Evolutionary conservation across 2,113 vertebrate genomes (phyloP).

Genomic region (Phylloscopus trochiloides): DNA sequence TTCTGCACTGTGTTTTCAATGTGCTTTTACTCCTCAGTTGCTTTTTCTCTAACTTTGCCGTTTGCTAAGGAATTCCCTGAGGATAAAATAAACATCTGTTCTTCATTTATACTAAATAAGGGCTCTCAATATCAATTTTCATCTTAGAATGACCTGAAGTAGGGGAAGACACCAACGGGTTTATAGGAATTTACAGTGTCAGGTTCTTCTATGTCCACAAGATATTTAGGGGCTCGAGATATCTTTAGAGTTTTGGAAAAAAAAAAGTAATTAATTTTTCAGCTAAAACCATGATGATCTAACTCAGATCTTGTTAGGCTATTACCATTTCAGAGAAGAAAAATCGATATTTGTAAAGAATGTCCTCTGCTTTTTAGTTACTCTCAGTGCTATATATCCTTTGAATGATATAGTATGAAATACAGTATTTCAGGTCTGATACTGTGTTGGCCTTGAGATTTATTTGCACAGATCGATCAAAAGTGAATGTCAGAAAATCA

Average conservation of each 20-base stretch:
- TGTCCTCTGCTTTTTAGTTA: background rate
- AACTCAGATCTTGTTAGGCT: background rate
- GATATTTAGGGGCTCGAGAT: background rate
- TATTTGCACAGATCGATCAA: constrained; percentile 8
- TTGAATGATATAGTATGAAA: background rate
- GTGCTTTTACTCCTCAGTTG: background rate
- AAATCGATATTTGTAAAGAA: background rate
- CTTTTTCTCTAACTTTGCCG: background rate
- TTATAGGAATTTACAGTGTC: background rate
- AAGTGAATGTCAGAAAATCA: constrained; percentile 25
- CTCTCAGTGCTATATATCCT: background rate
- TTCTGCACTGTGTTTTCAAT: background rate
- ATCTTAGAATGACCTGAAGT: background rate
- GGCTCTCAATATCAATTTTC: background rate
- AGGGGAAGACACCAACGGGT: background rate
- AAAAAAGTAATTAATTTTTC: background rate
- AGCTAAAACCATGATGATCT: background rate
- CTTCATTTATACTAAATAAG: background rate
- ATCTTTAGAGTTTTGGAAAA: background rate
- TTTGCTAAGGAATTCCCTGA: background rate
- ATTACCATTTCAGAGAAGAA: background rate
- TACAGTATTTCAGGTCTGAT: background rate
- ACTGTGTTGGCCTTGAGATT: background rate
- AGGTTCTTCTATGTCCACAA: background rate
- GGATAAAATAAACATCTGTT: background rate